Evolutionary conservation across 1,140 invertebrate genomes (phyloP).

Genomic region (Drosophila suzukii): DNA sequence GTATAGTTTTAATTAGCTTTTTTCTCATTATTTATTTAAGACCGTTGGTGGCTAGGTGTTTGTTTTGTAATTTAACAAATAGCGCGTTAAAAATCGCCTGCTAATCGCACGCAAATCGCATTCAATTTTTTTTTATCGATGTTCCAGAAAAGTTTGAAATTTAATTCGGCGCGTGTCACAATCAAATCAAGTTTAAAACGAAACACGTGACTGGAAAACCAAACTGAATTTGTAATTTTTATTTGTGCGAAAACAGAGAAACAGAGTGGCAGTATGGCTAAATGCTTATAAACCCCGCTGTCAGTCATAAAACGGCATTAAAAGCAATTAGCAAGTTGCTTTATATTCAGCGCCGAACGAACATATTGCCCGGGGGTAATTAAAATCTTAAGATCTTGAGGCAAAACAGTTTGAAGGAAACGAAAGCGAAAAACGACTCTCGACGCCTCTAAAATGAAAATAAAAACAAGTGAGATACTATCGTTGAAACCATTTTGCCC

Average conservation of each 20-base stretch:
- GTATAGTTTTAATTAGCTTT: constrained; percentile 51
- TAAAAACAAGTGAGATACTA: constrained; percentile 25
- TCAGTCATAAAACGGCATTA: constrained; percentile 51
- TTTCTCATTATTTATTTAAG: constrained; percentile 38
- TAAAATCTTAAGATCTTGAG: constrained; percentile 24
- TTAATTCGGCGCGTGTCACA: constrained; percentile 45
- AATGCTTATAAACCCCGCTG: constrained; percentile 32
- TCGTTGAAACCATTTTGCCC: constrained; percentile 1
- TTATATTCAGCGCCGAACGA: constrained; percentile 12
- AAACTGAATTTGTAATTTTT: constrained; percentile 36
- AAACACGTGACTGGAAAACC: constrained; percentile 58
- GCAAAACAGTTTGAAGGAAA: constrained; percentile 27
- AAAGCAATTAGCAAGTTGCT: constrained; percentile 58
- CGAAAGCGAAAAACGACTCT: constrained; percentile 13
- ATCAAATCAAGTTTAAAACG: constrained; percentile 51
- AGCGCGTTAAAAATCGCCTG: constrained; percentile 33
- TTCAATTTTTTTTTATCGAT: constrained; percentile 9
- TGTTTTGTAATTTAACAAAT: constrained; percentile 7
- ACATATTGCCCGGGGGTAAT: constrained; percentile 45
- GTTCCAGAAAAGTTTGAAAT: constrained; percentile 20
- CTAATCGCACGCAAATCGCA: constrained; percentile 47
- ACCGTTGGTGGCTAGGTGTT: not conserved
- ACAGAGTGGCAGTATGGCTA: not conserved
- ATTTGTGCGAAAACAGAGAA: constrained; percentile 25
- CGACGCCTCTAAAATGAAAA: constrained; percentile 10